Evolutionary conservation across 2,888 invertebrate species (phyloP), one percentile per base, ranked within the genome.

Genomic region (Epsilonema sp.): DNA sequence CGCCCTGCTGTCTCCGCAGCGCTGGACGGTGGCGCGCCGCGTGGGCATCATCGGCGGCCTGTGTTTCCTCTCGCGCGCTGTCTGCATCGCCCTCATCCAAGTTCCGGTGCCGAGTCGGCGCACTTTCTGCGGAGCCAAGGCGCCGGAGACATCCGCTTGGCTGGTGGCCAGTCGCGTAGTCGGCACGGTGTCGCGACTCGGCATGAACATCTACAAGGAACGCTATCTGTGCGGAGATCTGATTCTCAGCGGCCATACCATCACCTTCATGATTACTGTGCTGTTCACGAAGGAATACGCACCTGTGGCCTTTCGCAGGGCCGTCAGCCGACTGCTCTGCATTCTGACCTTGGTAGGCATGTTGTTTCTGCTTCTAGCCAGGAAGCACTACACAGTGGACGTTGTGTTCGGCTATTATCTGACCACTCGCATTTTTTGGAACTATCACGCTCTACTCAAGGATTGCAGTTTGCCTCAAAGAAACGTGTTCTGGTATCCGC

Each of bases 201-300:
- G 47, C 3, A 21, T 46, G 45, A 39, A 51, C n/a, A 24, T 47
- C 26, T 39, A 22, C 31, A 5, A 42, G 13, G 56, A 54, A 2
- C 42, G 58, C 1, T 55, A 55, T 42, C 48, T 62, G 13, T 62
- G 62, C 37, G 62, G 62, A 3, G 62, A 62, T 51, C 44, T 62
- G 31, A 60, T 62, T 21, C 61, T 62, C 38, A 56, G 56, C 31
- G 62, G 62, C 5, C 62, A 62, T 46, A 62, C 62, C 16, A 40
- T 25, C 19, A 42, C 49, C n/a, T 19, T 46, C 8, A 16, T 48
- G 20, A 11, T 49, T 16, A 4, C 31, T 37, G 24, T 22, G 13
- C 16, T 44, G 16, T 22, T 26, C 2, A 23, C 48, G 11, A 13
- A 21, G 5, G 46, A 37, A n/a, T 49, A 49, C 46, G 19, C 37